These are phyloP conservation scores for Tipula vernalis DNA, from an alignment of 2,888 invertebrate genomes.

Conservation along the genomic window DNA sequence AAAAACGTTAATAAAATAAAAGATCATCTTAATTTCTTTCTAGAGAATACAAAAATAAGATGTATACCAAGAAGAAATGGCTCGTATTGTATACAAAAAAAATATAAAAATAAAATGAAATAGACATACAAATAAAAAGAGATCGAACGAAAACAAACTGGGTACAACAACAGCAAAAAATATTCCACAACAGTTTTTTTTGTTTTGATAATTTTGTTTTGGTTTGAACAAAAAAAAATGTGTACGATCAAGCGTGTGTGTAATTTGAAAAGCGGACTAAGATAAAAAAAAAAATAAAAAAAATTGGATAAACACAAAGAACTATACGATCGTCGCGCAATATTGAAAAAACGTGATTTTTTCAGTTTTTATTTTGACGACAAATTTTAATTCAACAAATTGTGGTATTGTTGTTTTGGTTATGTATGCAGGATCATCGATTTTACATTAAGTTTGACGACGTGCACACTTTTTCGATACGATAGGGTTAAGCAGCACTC, in stretches of 20 bases:
- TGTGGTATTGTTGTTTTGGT: neutral
- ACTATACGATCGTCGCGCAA: neutral
- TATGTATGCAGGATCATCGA: neutral
- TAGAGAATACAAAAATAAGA: neutral
- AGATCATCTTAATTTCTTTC: neutral
- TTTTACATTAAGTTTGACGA: neutral
- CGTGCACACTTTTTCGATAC: neutral
- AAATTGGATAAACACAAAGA: neutral
- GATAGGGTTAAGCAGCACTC: too few relatives aligned
- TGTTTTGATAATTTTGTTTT: neutral
- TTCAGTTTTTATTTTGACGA: neutral
- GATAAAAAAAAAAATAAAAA: neutral
- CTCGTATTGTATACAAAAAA: too few relatives aligned
- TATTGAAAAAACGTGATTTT: neutral
- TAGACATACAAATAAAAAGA: neutral
- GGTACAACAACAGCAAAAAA: neutral
- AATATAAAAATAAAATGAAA: neutral
- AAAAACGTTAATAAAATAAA: neutral
- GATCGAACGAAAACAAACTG: neutral
- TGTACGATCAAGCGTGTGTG: neutral
- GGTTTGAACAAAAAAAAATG: neutral
- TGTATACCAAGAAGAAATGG: neutral
- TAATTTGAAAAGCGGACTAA: neutral
- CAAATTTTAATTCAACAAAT: neutral
- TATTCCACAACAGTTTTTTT: neutral